Percentiles rank a stretch among this genome's conserved stretches.
Conservation (phyloP, 2,797 vertebrate species). For the Darevskia nairensis region DNA sequence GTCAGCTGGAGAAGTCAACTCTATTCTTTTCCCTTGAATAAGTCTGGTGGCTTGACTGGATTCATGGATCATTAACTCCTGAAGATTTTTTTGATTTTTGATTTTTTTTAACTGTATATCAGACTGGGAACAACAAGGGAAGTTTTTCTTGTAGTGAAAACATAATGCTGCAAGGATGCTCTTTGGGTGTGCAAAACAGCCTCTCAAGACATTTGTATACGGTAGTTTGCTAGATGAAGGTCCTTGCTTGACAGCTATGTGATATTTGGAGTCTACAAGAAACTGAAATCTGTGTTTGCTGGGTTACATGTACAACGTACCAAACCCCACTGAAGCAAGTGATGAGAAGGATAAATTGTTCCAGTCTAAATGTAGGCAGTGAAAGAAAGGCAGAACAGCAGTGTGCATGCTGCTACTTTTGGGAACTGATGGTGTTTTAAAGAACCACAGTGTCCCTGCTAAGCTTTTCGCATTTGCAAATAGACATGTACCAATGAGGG, state of each 20-base stretch:
- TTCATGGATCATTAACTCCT: slow-evolving; percentile 40
- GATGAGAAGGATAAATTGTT: neutral
- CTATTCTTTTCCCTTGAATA: slow-evolving; percentile 44
- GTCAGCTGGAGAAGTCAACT: slow-evolving; percentile 44
- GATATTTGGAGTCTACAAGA: neutral
- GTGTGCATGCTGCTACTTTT: neutral
- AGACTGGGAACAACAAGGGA: neutral
- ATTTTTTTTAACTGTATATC: neutral
- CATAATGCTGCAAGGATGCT: neutral
- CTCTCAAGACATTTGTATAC: neutral
- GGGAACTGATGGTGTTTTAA: no score
- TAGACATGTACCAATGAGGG: no score
- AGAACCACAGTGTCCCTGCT: no score
- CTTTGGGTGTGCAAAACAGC: neutral
- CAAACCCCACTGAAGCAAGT: neutral
- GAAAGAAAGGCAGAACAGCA: neutral
- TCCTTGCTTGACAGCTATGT: neutral
- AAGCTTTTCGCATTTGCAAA: no score
- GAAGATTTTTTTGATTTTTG: neutral
- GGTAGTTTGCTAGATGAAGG: neutral
- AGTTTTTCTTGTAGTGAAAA: neutral
- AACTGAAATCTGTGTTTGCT: neutral
- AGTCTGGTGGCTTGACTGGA: slow-evolving; percentile 44
- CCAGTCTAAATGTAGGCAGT: neutral
- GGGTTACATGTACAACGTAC: neutral